Base-by-base conservation (phyloP, 2,113 vertebrate species). In the Tretioscincus oriximinensis region DNA sequence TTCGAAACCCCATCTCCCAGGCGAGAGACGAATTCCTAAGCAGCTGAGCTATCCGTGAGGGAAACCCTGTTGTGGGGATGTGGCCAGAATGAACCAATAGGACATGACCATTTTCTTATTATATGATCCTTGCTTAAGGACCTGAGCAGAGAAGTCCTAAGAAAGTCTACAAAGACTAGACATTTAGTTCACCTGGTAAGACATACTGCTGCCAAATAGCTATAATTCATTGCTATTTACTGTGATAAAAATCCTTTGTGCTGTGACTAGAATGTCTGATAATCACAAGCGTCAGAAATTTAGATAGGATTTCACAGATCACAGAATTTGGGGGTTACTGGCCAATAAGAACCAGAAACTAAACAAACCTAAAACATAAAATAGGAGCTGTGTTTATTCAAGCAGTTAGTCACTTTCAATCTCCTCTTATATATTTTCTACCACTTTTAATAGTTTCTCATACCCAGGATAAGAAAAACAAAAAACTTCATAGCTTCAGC, bases 341-440 rank as follows among this genome's bases (percentile, higher is more conserved):
- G 28, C 5, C 9, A 29, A 49, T 67, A 20, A 20, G 63, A 31
- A 18, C 12, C 68, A 84, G 60, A 2, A n/a, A 51, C 11, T 6
- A 58, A 1, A 11, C 35, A 54, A 71, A 1, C 0, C 0, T 31
- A 5, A 77, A 22, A 2, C 3, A 14, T 83, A 1, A 24, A 8
- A 82, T 41, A 78, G 77, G 75, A 81, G 1, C 9, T 2, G 12
- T 70, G 65, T 78, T 0, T 81, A 68, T 76, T 87, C 78, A 9
- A 4, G 1, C 9, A 35, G 22, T 47, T 29, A 18, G 1, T 35
- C 26, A 10, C 68, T 68, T 18, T 61, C 24, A 21, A 24, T 60
- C 2, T 5, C 29, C 2, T 69, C 49, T 51, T 58, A 29, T 58
- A 31, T 47, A 5, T 49, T 45, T 29, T 61, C 20, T 22, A 18